Evolutionary conservation across 35 echinoderm and acorn worm genomes (phyloP).

Genomic region (Lytechinus pictus): DNA sequence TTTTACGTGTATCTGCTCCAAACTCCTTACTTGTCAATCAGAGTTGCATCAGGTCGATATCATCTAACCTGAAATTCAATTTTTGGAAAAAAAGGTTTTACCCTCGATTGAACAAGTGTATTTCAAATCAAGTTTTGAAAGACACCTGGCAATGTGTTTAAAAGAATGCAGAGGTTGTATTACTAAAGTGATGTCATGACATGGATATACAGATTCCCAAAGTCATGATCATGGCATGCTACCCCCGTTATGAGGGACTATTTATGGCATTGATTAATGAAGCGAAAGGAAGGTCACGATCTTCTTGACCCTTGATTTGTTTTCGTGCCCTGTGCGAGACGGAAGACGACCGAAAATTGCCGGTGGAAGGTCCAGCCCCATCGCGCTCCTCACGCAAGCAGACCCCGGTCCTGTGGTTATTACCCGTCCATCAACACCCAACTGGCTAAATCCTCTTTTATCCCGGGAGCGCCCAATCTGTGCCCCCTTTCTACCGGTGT

Average conservation of each 20-base stretch:
- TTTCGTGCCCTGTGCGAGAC: not conserved
- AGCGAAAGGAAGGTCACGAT: not conserved
- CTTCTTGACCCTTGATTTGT: not conserved
- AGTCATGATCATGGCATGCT: not conserved
- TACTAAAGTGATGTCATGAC: not conserved
- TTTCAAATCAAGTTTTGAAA: not conserved
- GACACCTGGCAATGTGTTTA: not conserved
- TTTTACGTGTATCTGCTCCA: not conserved
- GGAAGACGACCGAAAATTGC: not conserved
- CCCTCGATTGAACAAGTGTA: not conserved
- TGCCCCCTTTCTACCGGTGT: conserved; percentile 8
- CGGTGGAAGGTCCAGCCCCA: not conserved
- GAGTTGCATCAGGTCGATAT: not conserved
- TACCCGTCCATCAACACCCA: conserved; percentile 8
- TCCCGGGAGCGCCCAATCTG: not conserved
- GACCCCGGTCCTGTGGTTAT: not conserved
- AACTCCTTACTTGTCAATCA: not conserved
- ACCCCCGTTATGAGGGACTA: not conserved
- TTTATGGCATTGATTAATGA: conserved; percentile 20
- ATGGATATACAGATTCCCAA: not conserved
- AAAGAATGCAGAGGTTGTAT: not conserved
- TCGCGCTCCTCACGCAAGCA: not conserved
- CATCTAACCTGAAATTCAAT: not conserved
- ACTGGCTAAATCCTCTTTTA: conserved; percentile 30
- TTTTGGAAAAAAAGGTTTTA: not conserved